Base-by-base conservation (phyloP, 2,888 invertebrate species). In the Aspidiotus rigidus region DNA sequence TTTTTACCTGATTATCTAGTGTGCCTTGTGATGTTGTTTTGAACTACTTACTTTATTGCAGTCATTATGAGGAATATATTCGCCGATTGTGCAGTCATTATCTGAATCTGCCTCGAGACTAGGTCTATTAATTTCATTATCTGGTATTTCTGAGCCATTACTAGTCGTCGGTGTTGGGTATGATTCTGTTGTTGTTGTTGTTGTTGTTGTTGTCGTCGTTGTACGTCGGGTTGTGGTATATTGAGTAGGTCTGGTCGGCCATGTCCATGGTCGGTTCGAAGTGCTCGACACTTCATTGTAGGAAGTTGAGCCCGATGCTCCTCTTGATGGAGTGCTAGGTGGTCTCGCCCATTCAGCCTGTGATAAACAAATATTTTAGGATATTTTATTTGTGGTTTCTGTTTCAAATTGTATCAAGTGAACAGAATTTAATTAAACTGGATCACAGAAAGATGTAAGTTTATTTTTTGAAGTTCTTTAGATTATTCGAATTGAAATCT, bases 31-130 rank as follows among this genome's bases (percentile, higher is more conserved):
- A 28, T 5, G 28, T 28, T 28, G 28, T 28, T 28, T 28, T 5
- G 40, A 70, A 60, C 54, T 17, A 44, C 53, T 73, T 78, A 85
- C 86, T 79, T 83, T 82, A 72, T 78, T 73, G 73, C 86, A 86
- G 70, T 84, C 80, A 70, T 80, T 78, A 74, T 84, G 83, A 6
- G 85, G 80, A 71, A 85, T 77, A 74, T 80, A 86, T 73, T 83
- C 84, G 41, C 77, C 76, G 57, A 79, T 80, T 15, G 77, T 77
- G 74, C 86, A 85, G 16, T 59, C 62, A 41, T 17, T 67, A 70
- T 42, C 40, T 28, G 62, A 16, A n/a, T 49, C 49, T 16, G 63
- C 8, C n/a, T 53, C 54, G 28, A 28, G 28, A 28, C 28, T 28
- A 40, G 16, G 49, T 41, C 9, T 28, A 3, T 28, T 13, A 54